Percentiles rank a stretch among this genome's conserved stretches.
phyloP scores from a whole-genome alignment of 2,888 invertebrate genomes.

The Euplagia quadripunctaria region DNA sequence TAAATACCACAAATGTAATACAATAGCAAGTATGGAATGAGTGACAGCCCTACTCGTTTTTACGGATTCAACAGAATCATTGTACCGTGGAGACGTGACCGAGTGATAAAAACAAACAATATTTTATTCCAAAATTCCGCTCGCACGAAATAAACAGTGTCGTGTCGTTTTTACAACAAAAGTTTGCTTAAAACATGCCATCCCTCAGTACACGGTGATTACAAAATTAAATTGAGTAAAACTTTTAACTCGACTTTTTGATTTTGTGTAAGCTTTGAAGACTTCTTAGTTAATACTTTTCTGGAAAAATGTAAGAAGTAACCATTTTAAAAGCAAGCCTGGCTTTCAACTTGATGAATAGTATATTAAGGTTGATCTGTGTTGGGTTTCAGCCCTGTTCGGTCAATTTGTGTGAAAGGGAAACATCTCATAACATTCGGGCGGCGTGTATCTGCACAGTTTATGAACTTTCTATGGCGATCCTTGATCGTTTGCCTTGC shows the following conservation, averaged over 20 bases:
- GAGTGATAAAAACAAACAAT: constrained; percentile 21
- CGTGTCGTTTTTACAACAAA: constrained; percentile 9
- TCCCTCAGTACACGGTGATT: not conserved
- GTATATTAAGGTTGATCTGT: constrained; percentile 28
- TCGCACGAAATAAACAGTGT: constrained; percentile 13
- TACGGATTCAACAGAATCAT: constrained; percentile 6
- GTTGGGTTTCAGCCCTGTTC: constrained; percentile 13
- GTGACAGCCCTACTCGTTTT: not conserved
- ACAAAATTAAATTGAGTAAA: constrained; percentile 22
- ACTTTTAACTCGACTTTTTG: constrained; percentile 17
- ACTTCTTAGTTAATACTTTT: not conserved
- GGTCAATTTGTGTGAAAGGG: constrained; percentile 42
- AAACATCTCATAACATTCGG: constrained; percentile 44
- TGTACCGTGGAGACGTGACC: constrained; percentile 13
- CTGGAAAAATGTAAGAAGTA: constrained; percentile 29
- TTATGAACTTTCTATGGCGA: constrained; percentile 41
- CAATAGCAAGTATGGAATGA: not conserved
- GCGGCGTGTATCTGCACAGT: constrained; percentile 30
- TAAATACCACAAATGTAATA: not conserved
- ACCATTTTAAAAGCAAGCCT: constrained; percentile 47
- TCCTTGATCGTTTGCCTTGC: constrained; percentile 25
- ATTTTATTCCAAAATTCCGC: constrained; percentile 16
- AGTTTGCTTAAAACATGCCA: constrained; percentile 13
- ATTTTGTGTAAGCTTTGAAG: not conserved
- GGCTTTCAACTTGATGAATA: constrained; percentile 27